Evolutionary conservation across 2,113 vertebrate genomes (phyloP).

Genomic region (Ifrita kowaldi): DNA sequence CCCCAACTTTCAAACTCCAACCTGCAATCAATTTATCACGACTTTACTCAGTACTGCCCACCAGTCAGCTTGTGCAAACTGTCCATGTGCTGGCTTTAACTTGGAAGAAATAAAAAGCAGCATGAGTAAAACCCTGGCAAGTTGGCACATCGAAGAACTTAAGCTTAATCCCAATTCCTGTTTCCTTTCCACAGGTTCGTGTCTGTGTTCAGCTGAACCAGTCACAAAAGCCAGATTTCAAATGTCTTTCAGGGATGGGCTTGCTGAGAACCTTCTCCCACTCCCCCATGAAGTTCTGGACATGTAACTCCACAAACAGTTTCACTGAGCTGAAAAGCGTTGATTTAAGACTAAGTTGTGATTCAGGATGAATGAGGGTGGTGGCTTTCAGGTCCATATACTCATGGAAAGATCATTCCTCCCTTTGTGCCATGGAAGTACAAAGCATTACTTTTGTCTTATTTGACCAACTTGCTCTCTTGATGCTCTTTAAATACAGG

Average conservation of each 20-base stretch:
- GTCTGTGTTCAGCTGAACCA: not conserved
- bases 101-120: conserved; percentile 16
- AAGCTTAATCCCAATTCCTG: not conserved
- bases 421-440: not conserved
- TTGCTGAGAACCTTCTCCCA: not conserved
- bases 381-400: not conserved
- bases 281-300: not conserved
- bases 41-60: not conserved
- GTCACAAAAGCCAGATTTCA: not conserved
- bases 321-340: not conserved
- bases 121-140: not conserved
- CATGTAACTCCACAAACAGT: not conserved
- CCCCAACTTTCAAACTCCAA: not conserved
- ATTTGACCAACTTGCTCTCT: not conserved
- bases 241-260: not conserved
- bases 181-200: not conserved
- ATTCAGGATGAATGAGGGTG: not conserved
- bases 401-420: not conserved
- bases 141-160: not conserved
- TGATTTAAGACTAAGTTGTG: not conserved
- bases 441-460: not conserved
- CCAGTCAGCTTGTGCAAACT: not conserved
- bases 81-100: not conserved
- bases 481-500: not conserved
- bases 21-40: not conserved